Conservation (phyloP, 2,797 vertebrate genomes). For the Iguana delicatissima region DNA sequence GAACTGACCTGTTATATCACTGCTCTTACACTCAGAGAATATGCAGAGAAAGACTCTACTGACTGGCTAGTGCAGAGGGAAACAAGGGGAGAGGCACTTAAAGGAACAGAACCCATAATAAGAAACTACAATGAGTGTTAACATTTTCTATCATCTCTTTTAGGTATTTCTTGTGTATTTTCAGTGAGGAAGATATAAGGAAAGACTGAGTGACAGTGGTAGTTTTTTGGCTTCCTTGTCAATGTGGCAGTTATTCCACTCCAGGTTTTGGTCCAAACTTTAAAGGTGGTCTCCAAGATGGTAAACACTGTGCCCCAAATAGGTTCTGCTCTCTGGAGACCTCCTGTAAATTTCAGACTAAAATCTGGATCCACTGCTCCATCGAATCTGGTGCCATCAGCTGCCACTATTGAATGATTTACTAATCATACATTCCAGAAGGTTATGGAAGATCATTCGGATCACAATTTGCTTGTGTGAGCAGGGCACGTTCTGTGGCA, state of each 20-base stretch:
- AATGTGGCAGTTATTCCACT: background rate
- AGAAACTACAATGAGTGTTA: background rate
- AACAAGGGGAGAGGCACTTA: background rate
- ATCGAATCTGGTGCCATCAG: too few species aligned
- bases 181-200: too few species aligned
- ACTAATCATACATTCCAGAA: too few species aligned
- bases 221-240: background rate
- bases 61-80: background rate
- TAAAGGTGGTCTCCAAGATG: too few species aligned
- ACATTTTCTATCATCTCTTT: background rate
- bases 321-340: too few species aligned
- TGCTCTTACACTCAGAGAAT: background rate
- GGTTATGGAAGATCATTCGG: background rate
- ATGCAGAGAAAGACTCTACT: background rate
- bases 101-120: background rate
- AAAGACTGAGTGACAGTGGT: too few species aligned
- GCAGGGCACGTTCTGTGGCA: background rate
- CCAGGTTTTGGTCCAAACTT: too few species aligned
- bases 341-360: too few species aligned
- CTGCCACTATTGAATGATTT: too few species aligned
- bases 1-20: slow-evolving; percentile 29
- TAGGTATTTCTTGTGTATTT: background rate
- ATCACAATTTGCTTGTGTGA: background rate
- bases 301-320: too few species aligned
- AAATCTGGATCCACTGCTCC: background rate